Base-by-base conservation (phyloP, 2,113 vertebrate species). In the Platanista minor region DNA sequence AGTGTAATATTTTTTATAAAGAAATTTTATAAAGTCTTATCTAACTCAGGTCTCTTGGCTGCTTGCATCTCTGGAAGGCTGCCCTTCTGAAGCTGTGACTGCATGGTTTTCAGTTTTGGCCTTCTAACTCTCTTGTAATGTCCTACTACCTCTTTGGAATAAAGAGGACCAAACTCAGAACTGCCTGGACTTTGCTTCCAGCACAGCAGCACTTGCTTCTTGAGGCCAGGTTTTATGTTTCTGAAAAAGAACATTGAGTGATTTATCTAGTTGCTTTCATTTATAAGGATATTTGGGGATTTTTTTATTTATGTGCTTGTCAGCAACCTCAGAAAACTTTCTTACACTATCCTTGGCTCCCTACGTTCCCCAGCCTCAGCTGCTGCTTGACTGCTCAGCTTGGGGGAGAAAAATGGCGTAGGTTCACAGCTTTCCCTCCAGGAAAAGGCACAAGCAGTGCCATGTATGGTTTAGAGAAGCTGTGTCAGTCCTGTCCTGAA, bases 21-120 rank as follows among this genome's bases (percentile, higher is more conserved):
- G 54, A 67, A 75, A 75, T 96, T 96, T 74, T 66, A 13, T 21
- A 21, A 96, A 95, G 74, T 77, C 66, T 87, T 52, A 41, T 41
- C 69, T 90, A 72, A 71, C 41, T 74, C 67, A 25, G 49, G 54
- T 72, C 46, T 75, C 9, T 62, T 88, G 77, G 62, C 82, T 8
- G 5, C 29, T 66, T 89, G 61, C 29, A 25, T 78, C 49, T 41
- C 61, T 71, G 84, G 74, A 54, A 69, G 36, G 23, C 20, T 49
- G 66, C 78, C 83, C 80, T 94, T 93, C 57, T 43, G 75, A 93
- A 62, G n/a, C 49, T 3, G 5, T 67, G 72, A 46, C 82, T 54
- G 8, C 52, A 33, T 36, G 46, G 25, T 78, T 94, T 77, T 96
- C 64, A 83, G 75, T 80, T 36, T 33, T 67, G 59, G 57, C 41